phyloP scores from a whole-genome alignment of 2,797 vertebrate genomes.

The Rhinatrema bivittatum region DNA sequence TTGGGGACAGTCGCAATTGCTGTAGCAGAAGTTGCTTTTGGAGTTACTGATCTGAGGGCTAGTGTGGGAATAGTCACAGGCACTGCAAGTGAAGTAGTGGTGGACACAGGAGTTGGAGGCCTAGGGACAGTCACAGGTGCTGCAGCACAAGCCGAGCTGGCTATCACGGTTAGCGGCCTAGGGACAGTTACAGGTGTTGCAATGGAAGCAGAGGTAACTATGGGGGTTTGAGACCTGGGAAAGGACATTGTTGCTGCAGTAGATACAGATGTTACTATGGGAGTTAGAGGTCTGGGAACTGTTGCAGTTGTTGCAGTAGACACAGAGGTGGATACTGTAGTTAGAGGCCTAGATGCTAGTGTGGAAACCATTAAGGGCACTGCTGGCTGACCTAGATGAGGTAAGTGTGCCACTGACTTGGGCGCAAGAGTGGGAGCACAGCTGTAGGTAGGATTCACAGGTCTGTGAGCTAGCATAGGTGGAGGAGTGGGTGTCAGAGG shows the following conservation, averaged over 20 bases:
- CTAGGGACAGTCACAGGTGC: slow-evolving; percentile 42
- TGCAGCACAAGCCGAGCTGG: slow-evolving; percentile 17
- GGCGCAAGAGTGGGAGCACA: no score
- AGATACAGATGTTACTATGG: no score
- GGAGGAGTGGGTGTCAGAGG: slow-evolving; percentile 22
- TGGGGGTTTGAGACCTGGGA: neutral
- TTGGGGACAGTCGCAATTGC: slow-evolving; percentile 18
- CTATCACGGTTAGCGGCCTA: slow-evolving; percentile 18
- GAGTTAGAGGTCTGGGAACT: no score
- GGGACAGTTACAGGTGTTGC: slow-evolving; percentile 17
- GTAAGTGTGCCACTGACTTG: no score
- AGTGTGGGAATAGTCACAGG: slow-evolving; percentile 31
- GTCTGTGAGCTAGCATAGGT: slow-evolving; percentile 32
- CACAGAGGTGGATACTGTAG: no score
- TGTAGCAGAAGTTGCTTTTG: slow-evolving; percentile 21
- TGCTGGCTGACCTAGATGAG: no score
- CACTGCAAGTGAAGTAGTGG: slow-evolving; percentile 28
- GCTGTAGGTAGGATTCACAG: no score
- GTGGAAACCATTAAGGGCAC: no score
- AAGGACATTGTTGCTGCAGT: no score
- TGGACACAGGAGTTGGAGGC: slow-evolving; percentile 39
- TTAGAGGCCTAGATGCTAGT: no score
- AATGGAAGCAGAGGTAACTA: neutral
- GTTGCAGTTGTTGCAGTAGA: no score
- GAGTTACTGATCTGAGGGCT: slow-evolving; percentile 43